Conservation (phyloP, 1,140 invertebrate genomes). For the Oryctes rhinoceros region DNA sequence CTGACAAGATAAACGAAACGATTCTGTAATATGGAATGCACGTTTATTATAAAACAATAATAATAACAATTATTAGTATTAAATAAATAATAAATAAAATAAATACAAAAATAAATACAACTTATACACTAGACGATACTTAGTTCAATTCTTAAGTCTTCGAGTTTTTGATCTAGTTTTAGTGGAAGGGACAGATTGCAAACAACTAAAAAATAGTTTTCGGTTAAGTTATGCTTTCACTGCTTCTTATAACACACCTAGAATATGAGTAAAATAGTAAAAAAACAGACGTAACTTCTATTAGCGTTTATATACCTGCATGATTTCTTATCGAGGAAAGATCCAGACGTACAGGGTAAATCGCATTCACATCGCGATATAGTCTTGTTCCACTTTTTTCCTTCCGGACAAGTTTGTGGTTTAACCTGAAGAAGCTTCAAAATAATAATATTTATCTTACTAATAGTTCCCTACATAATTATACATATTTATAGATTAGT, state of each 20-base stretch:
- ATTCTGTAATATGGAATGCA: not conserved
- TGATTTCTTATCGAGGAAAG: not conserved
- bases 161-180: conserved; percentile 1
- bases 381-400: not conserved
- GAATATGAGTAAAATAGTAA: not conserved
- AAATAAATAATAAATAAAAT: conserved; percentile 3
- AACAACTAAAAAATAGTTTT: conserved; percentile 19
- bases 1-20: not conserved
- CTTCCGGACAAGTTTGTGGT: not conserved
- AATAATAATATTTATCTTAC: no score
- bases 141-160: not conserved
- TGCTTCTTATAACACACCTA: conserved; percentile 22
- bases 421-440: not conserved
- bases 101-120: conserved; percentile 2
- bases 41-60: not conserved
- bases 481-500: no score
- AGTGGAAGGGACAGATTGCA: not conserved
- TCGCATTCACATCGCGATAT: not conserved
- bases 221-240: conserved; percentile 2
- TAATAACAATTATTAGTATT: not conserved
- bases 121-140: not conserved
- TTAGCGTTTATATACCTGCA: not conserved
- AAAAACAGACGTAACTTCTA: not conserved
- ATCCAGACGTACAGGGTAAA: not conserved
- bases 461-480: no score